Evolutionary conservation across 2,888 invertebrate genomes (phyloP), one percentile per base, ranked within the genome.

Genomic region (Macrosoma leucophasiata): DNA sequence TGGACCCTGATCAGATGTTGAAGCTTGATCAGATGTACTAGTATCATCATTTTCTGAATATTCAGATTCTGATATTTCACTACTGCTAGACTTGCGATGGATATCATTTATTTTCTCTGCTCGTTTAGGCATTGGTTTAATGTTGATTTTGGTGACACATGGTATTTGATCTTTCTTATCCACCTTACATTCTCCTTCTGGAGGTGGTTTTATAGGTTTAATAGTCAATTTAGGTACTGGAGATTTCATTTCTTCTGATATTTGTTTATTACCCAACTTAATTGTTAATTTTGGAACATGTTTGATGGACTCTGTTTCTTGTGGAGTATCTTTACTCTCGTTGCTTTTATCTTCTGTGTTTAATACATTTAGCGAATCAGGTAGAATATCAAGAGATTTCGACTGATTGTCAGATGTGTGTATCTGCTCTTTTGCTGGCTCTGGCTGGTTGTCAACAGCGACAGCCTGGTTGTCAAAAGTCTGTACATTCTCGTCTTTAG

Each of bases 41-140:
- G 73, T 75, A 63, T 71, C 84, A 69, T 84, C 88, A 84, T 81
- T 85, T 62, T 85, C 84, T 36, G 85, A 84, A 53, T 75, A 85
- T 58, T 84, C 85, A 4, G 78, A 84, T 65, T 82, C 85, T 27
- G 84, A 82, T 57, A 81, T 77, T 65, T 84, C 85, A 72, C 84
- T 85, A 50, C 78, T 84, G 47, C 81, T 79, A 13, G 81, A 84
- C 52, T 82, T 84, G 49, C 84, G 71, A 48, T 82, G 79, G 31
- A 68, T 52, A 41, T 79, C 81, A 65, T 79, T 75, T 17, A 81
- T 68, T 52, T 76, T 78, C 44, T 82, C 81, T 39, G 78, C 77
- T 40, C 75, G 76, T 54, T 69, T 79, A 18, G 53, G 63, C 49
- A 87, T 77, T 52, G 76, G 86, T 61, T 85, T 88, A 9, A 84